Evolutionary conservation across 2,113 vertebrate genomes (phyloP).

Genomic region (Lanius ludovicianus): DNA sequence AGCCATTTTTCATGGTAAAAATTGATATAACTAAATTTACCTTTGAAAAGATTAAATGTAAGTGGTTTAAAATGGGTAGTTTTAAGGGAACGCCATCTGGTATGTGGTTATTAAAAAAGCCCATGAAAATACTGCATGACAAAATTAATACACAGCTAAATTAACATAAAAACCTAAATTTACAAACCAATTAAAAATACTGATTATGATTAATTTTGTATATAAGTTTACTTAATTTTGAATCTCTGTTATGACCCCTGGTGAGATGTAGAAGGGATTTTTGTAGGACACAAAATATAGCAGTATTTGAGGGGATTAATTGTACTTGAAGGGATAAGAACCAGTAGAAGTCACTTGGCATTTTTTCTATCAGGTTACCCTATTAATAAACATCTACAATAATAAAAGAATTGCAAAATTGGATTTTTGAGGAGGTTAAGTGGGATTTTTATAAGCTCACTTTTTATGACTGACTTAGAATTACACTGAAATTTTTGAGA

Average conservation of each 20-base stretch:
- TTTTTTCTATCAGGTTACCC: neutral
- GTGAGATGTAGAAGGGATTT: neutral
- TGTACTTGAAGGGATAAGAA: constrained; percentile 5
- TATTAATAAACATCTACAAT: constrained; percentile 18
- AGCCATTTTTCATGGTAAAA: constrained; percentile 12
- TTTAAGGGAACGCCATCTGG: constrained; percentile 24
- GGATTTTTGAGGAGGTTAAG: neutral
- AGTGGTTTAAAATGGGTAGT: neutral
- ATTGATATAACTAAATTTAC: neutral
- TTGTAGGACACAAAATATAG: neutral
- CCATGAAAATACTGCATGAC: neutral
- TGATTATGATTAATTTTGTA: constrained; percentile 27
- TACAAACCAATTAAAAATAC: neutral
- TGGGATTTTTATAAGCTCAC: neutral
- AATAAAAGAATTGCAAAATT: neutral
- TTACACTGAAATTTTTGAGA: neutral
- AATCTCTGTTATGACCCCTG: neutral
- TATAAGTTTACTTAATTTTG: neutral
- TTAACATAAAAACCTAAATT: constrained; percentile 1
- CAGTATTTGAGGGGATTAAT: constrained; percentile 3
- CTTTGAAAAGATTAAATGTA: constrained; percentile 26
- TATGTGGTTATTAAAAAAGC: neutral
- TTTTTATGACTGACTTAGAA: neutral
- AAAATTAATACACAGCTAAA: constrained; percentile 13
- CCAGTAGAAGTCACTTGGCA: neutral